phyloP scores from a whole-genome alignment of 2,797 vertebrate species.

The Galagoides demidoff region DNA sequence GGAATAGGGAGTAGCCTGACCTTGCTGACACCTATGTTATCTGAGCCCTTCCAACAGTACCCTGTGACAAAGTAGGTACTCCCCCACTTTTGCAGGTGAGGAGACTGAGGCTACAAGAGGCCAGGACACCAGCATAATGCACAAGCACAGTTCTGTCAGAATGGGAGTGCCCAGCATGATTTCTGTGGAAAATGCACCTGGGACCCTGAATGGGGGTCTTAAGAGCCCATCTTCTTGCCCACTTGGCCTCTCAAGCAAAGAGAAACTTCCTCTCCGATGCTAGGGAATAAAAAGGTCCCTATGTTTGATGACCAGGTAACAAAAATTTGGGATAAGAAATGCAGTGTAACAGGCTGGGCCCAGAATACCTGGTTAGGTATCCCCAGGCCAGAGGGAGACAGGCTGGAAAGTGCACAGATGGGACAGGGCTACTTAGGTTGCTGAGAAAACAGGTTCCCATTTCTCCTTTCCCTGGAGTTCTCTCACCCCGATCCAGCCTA shows the following conservation, averaged over 20 bases:
- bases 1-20: not conserved
- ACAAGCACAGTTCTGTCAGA: not conserved
- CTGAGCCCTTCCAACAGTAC: not conserved
- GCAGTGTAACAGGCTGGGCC: fast-evolving
- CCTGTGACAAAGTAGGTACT: not conserved
- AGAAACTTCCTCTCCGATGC: not conserved
- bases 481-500: not conserved
- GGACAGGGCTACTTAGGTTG: not conserved
- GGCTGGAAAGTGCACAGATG: fast-evolving
- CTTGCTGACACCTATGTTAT: not conserved
- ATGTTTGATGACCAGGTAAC: not conserved
- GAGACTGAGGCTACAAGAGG: not conserved
- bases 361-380: not conserved
- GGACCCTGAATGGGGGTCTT: not conserved
- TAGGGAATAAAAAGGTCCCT: not conserved
- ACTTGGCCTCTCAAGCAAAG: not conserved
- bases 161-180: too few relatives aligned
- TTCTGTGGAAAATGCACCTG: not conserved
- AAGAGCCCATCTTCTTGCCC: not conserved
- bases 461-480: not conserved
- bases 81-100: not conserved
- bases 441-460: not conserved
- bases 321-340: not conserved
- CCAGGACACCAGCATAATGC: not conserved
- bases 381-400: not conserved